These are phyloP conservation scores for Kradibia gibbosae DNA, from an alignment of 1,140 invertebrate genomes.

Conservation along the genomic window DNA sequence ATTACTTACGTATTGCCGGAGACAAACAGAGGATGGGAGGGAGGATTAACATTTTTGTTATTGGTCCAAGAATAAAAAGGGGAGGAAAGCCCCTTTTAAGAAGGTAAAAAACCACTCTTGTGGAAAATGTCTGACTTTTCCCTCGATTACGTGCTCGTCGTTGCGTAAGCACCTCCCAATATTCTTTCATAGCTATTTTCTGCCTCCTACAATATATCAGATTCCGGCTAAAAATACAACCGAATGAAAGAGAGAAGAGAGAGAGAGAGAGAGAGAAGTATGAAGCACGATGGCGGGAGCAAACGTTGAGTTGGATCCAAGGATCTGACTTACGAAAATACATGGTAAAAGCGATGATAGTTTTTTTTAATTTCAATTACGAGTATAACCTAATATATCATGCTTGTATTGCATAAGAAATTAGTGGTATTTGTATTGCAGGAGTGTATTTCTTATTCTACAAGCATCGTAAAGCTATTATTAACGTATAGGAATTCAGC, in stretches of 20 bases:
- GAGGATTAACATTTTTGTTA: neutral
- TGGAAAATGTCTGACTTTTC: neutral
- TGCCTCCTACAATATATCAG: neutral
- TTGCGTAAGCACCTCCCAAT: conserved; percentile 5
- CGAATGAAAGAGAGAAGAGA: neutral
- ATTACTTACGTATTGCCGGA: neutral
- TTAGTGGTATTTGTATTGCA: no score
- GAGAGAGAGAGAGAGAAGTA: neutral
- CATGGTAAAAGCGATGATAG: no score
- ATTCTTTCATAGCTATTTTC: conserved; percentile 20
- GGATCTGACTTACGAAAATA: neutral
- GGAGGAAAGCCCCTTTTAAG: neutral
- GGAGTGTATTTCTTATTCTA: no score
- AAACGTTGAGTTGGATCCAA: neutral
- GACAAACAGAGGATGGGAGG: neutral
- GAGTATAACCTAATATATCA: no score
- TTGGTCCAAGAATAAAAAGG: neutral
- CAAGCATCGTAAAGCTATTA: no score
- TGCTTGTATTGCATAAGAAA: no score
- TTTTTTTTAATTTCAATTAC: no score
- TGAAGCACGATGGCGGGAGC: neutral
- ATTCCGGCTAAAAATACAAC: conserved; percentile 13
- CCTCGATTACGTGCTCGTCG: conserved; percentile 9
- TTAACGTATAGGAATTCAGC: neutral
- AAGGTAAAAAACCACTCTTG: neutral